Base-by-base conservation (phyloP, 2,113 vertebrate genomes). In the Chaetodon auriga region DNA sequence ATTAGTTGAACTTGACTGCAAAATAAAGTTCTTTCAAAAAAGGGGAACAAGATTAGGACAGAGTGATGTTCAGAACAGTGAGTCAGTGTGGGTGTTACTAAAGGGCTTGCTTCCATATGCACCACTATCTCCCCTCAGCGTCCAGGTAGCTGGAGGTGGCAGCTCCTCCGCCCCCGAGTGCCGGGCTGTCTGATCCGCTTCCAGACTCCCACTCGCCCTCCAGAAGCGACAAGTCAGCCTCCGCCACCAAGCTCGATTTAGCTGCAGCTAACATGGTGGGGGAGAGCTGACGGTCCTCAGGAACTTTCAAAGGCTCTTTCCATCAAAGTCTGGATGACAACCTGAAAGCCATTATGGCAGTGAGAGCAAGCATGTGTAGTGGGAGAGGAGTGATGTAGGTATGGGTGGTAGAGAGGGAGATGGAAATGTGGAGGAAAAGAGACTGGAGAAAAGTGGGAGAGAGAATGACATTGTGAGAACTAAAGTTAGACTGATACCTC, bases 261-360 rank as follows among this genome's bases (percentile, higher is more conserved):
- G 86, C 68, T 30, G 13, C 55, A 6, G 45, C 80, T 73, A 53
- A 65, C 15, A 10, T 46, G 58, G 83, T 18, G 64, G 63, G 71
- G 46, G 65, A 64, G 68, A 84, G 75, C 45, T 78, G 78, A 60
- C 36, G 18, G 62, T 68, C 80, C 82, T 87, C 75, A 8, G 76
- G 43, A 88, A 43, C 43, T 91, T 82, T 88, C 84, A 86, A 92
- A 81, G 23, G 30, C 9, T 65, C 63, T 48, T 51, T 72, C 82
- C 75, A 76, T 93, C 93, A 96, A 86, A 89, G 95, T 93, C 80
- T 88, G 95, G 83, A 92, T 82, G 89, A 94, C 61, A 89, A 84
- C 91, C 83, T 94, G 89, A 85, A 95, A 96, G 80, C 92, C 93
- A 57, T 78, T 49, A 70, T 84, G 88, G 82, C 64, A 68, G 78